Percentiles rank a stretch among this genome's conserved stretches.
These are phyloP conservation scores for Zeugodacus cucurbitae DNA, from an alignment of 1,140 invertebrate species.

Conservation along the genomic window DNA sequence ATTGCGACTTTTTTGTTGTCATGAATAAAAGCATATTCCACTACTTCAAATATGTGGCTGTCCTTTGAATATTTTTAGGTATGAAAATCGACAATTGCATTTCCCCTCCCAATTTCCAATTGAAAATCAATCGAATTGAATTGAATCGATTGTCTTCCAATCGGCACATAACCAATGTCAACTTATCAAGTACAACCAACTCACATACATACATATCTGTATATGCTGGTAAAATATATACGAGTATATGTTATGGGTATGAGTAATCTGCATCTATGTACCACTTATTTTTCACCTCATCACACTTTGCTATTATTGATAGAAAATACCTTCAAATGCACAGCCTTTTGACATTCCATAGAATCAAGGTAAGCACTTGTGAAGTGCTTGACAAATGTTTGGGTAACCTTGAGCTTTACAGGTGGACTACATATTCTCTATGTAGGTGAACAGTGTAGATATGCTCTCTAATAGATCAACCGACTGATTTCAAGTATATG, in stretches of 20 bases:
- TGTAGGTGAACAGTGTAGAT: neutral
- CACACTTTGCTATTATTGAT: neutral
- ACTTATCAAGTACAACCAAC: neutral
- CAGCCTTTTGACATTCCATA: neutral
- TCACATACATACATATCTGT: neutral
- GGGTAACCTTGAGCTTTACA: neutral
- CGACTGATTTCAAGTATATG: too few species aligned
- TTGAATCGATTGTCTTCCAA: neutral
- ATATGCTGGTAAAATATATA: neutral
- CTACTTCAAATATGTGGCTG: too few species aligned
- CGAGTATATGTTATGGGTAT: neutral
- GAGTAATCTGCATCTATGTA: neutral
- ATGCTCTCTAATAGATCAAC: too few species aligned
- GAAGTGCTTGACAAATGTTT: neutral
- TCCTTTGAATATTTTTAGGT: too few species aligned
- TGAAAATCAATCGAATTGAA: too few species aligned
- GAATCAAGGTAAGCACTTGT: neutral
- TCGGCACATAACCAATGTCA: neutral
- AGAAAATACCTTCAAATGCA: slow-evolving; percentile 11
- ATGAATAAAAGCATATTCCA: too few species aligned
- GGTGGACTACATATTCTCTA: neutral
- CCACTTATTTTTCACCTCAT: neutral
- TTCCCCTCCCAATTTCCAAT: neutral
- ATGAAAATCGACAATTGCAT: too few species aligned
- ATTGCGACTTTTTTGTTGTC: too few species aligned